phyloP scores from a whole-genome alignment of 2,113 vertebrate genomes.

The Drymodes brunneopygia region DNA sequence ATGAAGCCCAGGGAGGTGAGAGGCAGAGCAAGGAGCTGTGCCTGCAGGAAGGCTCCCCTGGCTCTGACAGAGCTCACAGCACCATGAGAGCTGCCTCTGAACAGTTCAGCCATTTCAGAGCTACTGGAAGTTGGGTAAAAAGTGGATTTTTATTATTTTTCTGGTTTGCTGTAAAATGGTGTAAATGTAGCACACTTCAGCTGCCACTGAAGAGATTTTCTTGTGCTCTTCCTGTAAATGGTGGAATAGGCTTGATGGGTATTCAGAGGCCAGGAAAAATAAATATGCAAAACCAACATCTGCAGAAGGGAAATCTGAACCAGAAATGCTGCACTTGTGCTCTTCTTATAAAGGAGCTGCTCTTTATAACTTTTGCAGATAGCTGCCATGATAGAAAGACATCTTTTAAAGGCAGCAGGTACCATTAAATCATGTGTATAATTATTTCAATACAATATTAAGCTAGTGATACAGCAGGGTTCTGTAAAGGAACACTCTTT shows the following conservation, averaged over 20 bases:
- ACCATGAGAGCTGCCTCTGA: neutral
- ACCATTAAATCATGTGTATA: neutral
- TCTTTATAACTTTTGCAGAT: neutral
- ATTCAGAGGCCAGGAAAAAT: neutral
- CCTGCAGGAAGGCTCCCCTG: neutral
- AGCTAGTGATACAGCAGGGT: neutral
- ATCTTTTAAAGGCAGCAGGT: neutral
- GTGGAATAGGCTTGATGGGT: neutral
- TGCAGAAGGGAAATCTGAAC: neutral
- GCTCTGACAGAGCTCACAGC: neutral
- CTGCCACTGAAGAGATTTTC: neutral
- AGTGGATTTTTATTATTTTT: neutral
- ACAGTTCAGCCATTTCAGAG: neutral
- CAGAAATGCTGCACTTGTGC: neutral
- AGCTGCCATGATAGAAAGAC: neutral
- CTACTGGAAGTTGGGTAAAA: neutral
- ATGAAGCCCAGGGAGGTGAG: rapidly evolving
- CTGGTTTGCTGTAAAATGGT: neutral
- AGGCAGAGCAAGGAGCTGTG: neutral
- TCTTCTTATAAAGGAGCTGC: neutral
- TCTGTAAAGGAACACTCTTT: neutral
- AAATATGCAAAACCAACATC: neutral
- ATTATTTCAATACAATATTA: neutral
- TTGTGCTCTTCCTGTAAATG: neutral
- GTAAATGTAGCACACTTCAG: no score